phyloP scores from a whole-genome alignment of 2,113 vertebrate species.

The Barnardius zonarius region DNA sequence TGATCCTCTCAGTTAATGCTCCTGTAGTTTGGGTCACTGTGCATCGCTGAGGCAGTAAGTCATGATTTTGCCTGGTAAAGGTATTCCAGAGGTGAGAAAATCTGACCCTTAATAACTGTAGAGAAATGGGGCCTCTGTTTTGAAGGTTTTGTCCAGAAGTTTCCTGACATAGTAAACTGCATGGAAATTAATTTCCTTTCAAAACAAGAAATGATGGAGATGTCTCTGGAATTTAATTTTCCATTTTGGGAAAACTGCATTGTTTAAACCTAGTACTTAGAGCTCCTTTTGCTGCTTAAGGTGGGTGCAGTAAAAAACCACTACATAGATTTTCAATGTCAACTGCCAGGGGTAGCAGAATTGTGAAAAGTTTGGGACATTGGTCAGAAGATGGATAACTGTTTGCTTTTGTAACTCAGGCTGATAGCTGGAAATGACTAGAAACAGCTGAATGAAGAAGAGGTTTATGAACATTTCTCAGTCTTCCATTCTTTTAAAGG shows the following conservation, averaged over 20 bases:
- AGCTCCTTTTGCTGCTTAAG: background rate
- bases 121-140: background rate
- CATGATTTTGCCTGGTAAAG: background rate
- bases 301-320: background rate
- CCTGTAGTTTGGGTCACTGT: background rate
- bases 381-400: background rate
- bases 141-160: background rate
- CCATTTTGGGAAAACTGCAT: background rate
- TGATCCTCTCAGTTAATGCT: accelerated
- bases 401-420: background rate
- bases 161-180: background rate
- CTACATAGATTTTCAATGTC: accelerated
- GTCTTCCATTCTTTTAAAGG: background rate
- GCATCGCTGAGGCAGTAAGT: background rate
- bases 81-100: background rate
- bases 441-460: background rate
- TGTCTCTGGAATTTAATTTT: background rate
- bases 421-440: background rate
- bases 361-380: background rate
- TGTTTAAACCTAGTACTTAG: background rate
- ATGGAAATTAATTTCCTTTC: background rate
- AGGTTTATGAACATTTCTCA: background rate
- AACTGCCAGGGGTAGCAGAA: background rate
- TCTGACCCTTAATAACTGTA: background rate
- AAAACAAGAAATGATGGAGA: background rate